Evolutionary conservation across 2,888 invertebrate species (phyloP), one percentile per base, ranked within the genome.

Genomic region (Eristalinus sepulchralis): DNA sequence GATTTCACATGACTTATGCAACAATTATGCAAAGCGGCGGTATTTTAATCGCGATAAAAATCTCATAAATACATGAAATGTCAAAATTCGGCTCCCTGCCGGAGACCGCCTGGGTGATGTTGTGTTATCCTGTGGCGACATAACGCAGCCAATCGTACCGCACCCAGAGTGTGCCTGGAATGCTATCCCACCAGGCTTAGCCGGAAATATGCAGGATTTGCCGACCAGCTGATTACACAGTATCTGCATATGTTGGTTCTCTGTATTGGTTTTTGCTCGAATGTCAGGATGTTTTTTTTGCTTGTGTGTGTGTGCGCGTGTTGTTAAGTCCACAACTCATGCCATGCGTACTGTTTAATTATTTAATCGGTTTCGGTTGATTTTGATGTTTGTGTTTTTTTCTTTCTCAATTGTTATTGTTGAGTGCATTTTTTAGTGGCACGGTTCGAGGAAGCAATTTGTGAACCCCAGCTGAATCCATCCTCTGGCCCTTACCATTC

Each of bases 11-110:
- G 64, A 75, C 73, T 79, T 75, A 73, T 71, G 79, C 60, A 79
- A 76, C 79, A 71, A 75, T 79, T 84, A 79, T 84, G 83, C 75
- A 71, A 67, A 79, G 53, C 70, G 55, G 53, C 70, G 55, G 70
- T 24, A 62, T 60, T 83, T 75, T 79, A 78, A 75, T 79, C 75
- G 57, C 36, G 70, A 70, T 75, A 70, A 71, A 79, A 84, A 76
- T 59, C 79, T 71, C 79, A 84, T 79, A 79, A 79, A 79, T 79
- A 55, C 59, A 70, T 55, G 34, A 70, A 79, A 83, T 73, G 78
- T 79, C 78, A 79, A 79, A 83, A 36, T 53, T 64, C 17, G n/a
- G 20, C 17, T 17, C 31, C 34, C 11, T 20, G 17, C 47, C 3
- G n/a, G 34, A 34, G 53, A 11, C 57, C 57, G 68, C 11, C 20